A percentile compares a stretch with the other conserved stretches of the same genome.
phyloP scores from a whole-genome alignment of 2,888 invertebrate genomes.

The Poecilobothrus nobilitatus region DNA sequence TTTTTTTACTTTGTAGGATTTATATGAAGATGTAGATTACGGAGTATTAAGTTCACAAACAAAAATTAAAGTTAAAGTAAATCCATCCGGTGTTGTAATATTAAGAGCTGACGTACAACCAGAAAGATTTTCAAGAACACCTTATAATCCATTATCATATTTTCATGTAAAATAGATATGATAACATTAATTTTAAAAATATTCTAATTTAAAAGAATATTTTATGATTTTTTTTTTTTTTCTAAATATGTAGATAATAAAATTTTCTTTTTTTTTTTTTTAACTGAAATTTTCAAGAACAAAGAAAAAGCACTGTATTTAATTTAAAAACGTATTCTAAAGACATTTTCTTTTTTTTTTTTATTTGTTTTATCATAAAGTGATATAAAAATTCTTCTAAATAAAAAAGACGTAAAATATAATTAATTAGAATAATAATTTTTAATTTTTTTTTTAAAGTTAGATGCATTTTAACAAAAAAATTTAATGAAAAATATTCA shows the following conservation, averaged over 20 bases:
- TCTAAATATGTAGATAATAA: background rate
- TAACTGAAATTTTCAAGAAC: background rate
- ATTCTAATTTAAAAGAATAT: background rate
- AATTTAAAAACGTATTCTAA: slow-evolving; percentile 42
- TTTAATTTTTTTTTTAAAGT: background rate
- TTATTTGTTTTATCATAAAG: background rate
- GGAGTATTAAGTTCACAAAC: slow-evolving; percentile 75
- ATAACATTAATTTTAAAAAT: too few relatives aligned
- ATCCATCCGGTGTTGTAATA: slow-evolving; percentile 85
- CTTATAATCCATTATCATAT: slow-evolving; percentile 44
- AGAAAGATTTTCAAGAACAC: slow-evolving; percentile 36
- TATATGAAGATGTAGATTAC: slow-evolving; percentile 83
- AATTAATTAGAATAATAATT: background rate
- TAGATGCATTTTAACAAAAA: background rate
- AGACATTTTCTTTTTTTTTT: background rate
- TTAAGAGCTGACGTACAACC: slow-evolving; percentile 70
- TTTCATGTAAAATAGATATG: slow-evolving; percentile 19
- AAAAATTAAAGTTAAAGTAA: slow-evolving; percentile 87
- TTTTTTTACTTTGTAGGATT: slow-evolving; percentile 53
- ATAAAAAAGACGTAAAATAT: background rate
- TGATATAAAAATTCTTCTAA: background rate
- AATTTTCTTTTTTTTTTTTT: background rate
- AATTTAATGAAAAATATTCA: background rate
- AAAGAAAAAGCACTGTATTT: too few relatives aligned
- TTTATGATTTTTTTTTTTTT: background rate